Evolutionary conservation across 2,113 vertebrate genomes (phyloP).

Genomic region (Tapirus terrestris): DNA sequence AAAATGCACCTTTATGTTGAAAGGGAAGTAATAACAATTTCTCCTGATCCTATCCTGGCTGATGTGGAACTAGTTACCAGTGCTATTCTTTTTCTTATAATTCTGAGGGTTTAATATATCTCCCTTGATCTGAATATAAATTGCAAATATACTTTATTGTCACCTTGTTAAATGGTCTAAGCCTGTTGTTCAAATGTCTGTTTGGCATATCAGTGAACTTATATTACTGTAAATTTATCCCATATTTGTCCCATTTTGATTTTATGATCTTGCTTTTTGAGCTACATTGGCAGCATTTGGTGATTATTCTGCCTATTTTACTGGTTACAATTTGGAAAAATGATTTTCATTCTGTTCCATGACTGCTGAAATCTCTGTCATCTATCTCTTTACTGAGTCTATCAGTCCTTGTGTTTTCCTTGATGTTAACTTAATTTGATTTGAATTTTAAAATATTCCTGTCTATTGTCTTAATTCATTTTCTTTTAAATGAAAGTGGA

Average conservation of each 20-base stretch:
- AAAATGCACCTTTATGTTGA: background rate
- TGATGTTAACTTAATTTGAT: background rate
- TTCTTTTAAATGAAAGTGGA: background rate
- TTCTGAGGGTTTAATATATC: background rate
- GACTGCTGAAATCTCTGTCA: background rate
- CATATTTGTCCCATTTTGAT: background rate
- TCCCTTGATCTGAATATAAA: background rate
- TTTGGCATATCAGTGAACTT: background rate
- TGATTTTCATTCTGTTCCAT: background rate
- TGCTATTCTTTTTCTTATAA: background rate
- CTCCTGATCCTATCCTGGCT: background rate
- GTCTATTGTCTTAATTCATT: background rate
- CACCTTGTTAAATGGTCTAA: background rate
- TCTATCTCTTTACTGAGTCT: background rate
- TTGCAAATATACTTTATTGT: background rate
- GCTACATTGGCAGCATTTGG: background rate
- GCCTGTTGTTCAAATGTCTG: background rate
- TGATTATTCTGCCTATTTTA: background rate
- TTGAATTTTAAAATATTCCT: slow-evolving; percentile 34
- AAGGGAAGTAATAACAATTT: background rate
- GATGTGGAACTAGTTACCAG: background rate
- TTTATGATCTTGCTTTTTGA: background rate
- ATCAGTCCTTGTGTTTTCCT: background rate
- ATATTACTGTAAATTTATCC: background rate
- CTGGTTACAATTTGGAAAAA: background rate